Percentiles rank a stretch among this genome's conserved stretches.
phyloP scores from a whole-genome alignment of 1,140 invertebrate genomes.

The Zophobas atratus region DNA sequence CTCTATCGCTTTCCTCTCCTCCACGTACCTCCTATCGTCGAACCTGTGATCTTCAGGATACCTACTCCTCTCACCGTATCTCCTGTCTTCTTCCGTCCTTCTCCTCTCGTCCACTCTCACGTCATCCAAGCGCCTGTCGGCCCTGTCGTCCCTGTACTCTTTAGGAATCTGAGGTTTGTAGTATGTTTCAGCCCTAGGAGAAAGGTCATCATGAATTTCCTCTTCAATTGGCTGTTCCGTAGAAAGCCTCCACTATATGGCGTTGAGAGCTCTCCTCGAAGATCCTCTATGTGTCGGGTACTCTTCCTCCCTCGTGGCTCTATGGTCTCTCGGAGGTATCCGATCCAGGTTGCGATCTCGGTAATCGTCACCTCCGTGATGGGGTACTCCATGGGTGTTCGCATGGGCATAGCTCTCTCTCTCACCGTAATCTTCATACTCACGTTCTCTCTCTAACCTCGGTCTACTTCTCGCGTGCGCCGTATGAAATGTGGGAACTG shows the following conservation, averaged over 20 bases:
- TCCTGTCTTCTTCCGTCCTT: slow-evolving; percentile 53
- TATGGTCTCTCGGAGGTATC: slow-evolving; percentile 60
- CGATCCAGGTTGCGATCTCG: slow-evolving; percentile 59
- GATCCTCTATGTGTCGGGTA: slow-evolving; percentile 70
- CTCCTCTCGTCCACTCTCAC: slow-evolving; percentile 52
- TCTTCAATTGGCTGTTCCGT: slow-evolving; percentile 68
- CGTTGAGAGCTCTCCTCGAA: slow-evolving; percentile 71
- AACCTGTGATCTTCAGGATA: slow-evolving; percentile 49
- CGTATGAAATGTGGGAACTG: slow-evolving; percentile 65
- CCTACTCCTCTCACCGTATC: slow-evolving; percentile 51
- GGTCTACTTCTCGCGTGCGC: slow-evolving; percentile 62
- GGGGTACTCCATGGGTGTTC: slow-evolving; percentile 56
- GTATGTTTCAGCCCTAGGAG: slow-evolving; percentile 60
- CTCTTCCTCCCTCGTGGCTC: slow-evolving; percentile 67
- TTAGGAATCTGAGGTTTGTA: slow-evolving; percentile 66
- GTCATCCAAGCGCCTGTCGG: slow-evolving; percentile 53
- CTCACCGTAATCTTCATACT: slow-evolving; percentile 68
- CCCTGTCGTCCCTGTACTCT: slow-evolving; percentile 64
- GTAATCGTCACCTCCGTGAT: slow-evolving; percentile 64
- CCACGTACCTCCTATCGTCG: slow-evolving; percentile 49
- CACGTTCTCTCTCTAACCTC: slow-evolving; percentile 66
- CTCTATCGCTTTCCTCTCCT: slow-evolving; percentile 53
- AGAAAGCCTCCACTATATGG: slow-evolving; percentile 70
- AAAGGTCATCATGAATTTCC: slow-evolving; percentile 65
- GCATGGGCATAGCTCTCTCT: slow-evolving; percentile 59